Evolutionary conservation across 2,888 invertebrate genomes (phyloP).

Genomic region (Hydrotaea cyrtoneurina): DNA sequence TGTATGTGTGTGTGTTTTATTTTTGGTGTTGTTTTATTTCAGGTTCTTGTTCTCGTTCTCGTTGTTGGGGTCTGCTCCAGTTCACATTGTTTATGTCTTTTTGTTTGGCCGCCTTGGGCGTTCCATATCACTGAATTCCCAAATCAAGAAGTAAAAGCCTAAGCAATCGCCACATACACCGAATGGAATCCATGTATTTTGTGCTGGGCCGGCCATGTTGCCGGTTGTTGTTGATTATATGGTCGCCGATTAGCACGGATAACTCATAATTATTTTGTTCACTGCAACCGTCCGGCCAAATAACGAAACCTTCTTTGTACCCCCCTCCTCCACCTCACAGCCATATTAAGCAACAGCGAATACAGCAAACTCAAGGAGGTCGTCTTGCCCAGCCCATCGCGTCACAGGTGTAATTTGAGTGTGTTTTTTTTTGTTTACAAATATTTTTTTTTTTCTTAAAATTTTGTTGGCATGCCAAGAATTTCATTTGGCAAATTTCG

Average conservation of each 20-base stretch:
- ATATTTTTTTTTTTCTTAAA: slow-evolving; percentile 3
- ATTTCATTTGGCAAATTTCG: slow-evolving; percentile 24
- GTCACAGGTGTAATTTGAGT: slow-evolving; percentile 53
- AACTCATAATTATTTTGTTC: slow-evolving; percentile 65
- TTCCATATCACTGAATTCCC: slow-evolving; percentile 64
- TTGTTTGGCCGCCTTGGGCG: slow-evolving; percentile 54
- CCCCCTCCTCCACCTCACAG: not conserved
- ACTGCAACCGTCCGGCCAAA: slow-evolving; percentile 16
- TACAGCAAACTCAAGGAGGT: not conserved
- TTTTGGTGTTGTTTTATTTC: not conserved
- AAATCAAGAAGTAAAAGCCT: slow-evolving; percentile 48
- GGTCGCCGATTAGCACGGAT: slow-evolving; percentile 63
- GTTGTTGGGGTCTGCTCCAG: not conserved
- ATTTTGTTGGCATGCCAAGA: slow-evolving; percentile 21
- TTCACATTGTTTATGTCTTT: slow-evolving; percentile 60
- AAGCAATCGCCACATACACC: not conserved
- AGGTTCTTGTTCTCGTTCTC: not conserved
- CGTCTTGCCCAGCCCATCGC: not conserved
- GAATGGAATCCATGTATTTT: not conserved
- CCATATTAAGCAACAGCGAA: too few relatives aligned
- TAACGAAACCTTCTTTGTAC: slow-evolving; percentile 1
- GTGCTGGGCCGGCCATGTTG: slow-evolving; percentile 51
- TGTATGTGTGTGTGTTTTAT: not conserved
- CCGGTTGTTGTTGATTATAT: slow-evolving; percentile 56
- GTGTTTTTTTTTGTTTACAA: not conserved